These are phyloP conservation scores for Danionella dracula DNA, from an alignment of 2,797 vertebrate species.

Conservation along the genomic window DNA sequence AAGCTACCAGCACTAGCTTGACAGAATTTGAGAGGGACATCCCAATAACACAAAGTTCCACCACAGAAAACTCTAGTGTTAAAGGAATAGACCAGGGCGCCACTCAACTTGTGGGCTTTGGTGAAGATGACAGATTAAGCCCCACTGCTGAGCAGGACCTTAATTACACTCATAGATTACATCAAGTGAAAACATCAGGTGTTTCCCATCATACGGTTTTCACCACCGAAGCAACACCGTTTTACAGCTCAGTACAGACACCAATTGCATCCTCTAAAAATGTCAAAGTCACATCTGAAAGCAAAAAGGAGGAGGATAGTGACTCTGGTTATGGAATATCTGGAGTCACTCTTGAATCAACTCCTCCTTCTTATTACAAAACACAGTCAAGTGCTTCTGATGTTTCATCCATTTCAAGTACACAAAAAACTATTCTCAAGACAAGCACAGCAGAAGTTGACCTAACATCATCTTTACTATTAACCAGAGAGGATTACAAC, in stretches of 20 bases:
- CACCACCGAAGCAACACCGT: background rate
- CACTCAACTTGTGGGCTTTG: slow-evolving; percentile 1
- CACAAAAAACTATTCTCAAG: background rate
- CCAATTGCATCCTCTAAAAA: background rate
- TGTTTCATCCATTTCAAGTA: background rate
- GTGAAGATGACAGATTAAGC: background rate
- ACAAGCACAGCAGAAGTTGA: slow-evolving; percentile 43
- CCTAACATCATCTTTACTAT: slow-evolving; percentile 43
- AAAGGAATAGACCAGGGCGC: background rate
- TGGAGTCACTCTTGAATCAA: too few species aligned
- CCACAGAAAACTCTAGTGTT: background rate
- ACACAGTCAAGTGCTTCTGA: slow-evolving; percentile 14
- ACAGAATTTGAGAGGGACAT: background rate
- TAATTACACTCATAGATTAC: slow-evolving; percentile 4
- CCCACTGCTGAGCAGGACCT: background rate
- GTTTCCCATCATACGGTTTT: background rate
- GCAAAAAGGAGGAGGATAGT: background rate
- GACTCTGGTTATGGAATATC: too few species aligned
- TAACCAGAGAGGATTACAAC: slow-evolving; percentile 42
- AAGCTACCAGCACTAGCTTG: background rate
- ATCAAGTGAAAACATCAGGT: background rate
- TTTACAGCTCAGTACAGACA: background rate
- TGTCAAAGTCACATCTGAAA: background rate
- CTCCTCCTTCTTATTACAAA: background rate
- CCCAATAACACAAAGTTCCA: background rate